These are phyloP conservation scores for Stegophylla sp. DNA, from an alignment of 2,888 invertebrate species.

Conservation along the genomic window DNA sequence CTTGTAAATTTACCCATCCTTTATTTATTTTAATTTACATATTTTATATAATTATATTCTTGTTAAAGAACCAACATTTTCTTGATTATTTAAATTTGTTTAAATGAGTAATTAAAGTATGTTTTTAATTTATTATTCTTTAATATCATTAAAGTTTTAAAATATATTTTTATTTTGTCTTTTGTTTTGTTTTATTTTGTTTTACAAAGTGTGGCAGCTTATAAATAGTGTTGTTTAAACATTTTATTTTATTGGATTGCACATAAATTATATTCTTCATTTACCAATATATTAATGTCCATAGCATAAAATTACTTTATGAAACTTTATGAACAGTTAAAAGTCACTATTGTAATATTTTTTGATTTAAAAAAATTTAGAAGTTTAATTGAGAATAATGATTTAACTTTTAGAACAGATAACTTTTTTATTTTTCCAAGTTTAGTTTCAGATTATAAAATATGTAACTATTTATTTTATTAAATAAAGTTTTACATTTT, in stretches of 20 bases:
- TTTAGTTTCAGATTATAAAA: background rate
- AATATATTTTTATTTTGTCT: conserved; percentile 36
- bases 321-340: background rate
- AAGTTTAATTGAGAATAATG: background rate
- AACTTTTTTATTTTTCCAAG: background rate
- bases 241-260: conserved; percentile 31
- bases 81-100: conserved; percentile 26
- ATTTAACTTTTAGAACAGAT: background rate
- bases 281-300: conserved; percentile 22
- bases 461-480: background rate
- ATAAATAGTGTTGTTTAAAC: conserved; percentile 38
- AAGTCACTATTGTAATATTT: conserved; percentile 14
- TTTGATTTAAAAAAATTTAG: background rate
- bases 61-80: conserved; percentile 19
- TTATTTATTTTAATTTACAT: conserved; percentile 5
- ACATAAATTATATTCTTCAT: conserved; percentile 17
- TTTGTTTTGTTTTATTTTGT: conserved; percentile 28
- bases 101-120: conserved; percentile 46
- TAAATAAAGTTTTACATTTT: background rate
- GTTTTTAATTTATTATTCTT: conserved; percentile 40
- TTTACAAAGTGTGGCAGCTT: conserved; percentile 49
- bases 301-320: conserved; percentile 6
- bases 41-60: conserved; percentile 21
- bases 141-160: conserved; percentile 35
- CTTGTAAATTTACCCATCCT: background rate